Evolutionary conservation across 2,888 invertebrate species (phyloP).

Genomic region (Drosophila macrothrix): DNA sequence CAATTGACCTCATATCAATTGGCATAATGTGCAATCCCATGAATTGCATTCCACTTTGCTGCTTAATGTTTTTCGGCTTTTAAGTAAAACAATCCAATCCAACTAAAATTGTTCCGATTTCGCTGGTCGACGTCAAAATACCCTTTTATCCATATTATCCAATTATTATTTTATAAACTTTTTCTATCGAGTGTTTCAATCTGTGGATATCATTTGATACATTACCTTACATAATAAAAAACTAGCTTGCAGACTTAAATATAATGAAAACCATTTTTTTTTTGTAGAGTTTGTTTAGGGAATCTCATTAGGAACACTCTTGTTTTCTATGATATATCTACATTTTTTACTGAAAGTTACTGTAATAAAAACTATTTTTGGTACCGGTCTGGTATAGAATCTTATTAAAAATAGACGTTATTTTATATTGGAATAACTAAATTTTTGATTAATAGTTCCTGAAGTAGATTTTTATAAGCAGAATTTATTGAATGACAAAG

Average conservation of each 20-base stretch:
- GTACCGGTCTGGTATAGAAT: neutral
- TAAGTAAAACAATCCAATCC: neutral
- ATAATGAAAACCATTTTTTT: neutral
- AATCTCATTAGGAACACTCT: rapidly evolving
- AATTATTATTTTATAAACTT: too few relatives aligned
- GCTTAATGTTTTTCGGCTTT: neutral
- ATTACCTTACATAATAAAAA: neutral
- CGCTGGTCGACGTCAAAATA: neutral
- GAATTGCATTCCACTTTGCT: slow-evolving; percentile 7
- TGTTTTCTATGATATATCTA: neutral
- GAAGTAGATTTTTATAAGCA: too few relatives aligned
- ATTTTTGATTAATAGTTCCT: neutral
- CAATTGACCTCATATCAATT: slow-evolving; percentile 20
- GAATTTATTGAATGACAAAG: too few relatives aligned
- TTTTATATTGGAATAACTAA: neutral
- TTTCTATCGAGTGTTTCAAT: neutral
- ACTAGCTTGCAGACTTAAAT: neutral
- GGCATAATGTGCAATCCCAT: slow-evolving; percentile 13
- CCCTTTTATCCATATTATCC: neutral
- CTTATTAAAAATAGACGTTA: neutral
- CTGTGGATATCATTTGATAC: neutral
- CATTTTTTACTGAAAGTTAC: neutral
- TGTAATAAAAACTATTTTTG: neutral
- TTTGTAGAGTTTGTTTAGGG: neutral
- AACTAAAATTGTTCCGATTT: neutral